A percentile compares a stretch with the other conserved stretches of the same genome.
Evolutionary conservation across 1,140 invertebrate species (phyloP).

Genomic region (Galleria mellonella): DNA sequence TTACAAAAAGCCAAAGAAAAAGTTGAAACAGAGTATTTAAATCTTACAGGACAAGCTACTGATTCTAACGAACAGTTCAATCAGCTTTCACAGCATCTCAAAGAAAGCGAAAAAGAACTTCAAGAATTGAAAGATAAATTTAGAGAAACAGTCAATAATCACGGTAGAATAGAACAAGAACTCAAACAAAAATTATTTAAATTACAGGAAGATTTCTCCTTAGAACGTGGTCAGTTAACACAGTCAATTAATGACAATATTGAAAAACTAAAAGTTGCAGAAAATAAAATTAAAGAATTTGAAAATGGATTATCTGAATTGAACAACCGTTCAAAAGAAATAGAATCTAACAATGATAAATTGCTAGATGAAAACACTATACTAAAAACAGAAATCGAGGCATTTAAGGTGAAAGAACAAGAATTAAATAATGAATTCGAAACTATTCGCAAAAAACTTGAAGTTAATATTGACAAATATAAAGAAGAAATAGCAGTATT

Average conservation of each 20-base stretch:
- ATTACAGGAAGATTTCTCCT: constrained; percentile 56
- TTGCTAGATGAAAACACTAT: constrained; percentile 58
- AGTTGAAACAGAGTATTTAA: constrained; percentile 63
- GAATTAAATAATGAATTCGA: constrained; percentile 54
- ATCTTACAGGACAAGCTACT: constrained; percentile 60
- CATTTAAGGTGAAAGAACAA: constrained; percentile 54
- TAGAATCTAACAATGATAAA: constrained; percentile 45
- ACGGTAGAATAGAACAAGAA: constrained; percentile 61
- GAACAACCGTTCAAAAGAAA: constrained; percentile 37
- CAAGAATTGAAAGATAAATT: constrained; percentile 62
- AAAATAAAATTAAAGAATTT: constrained; percentile 51
- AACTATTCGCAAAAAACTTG: constrained; percentile 45
- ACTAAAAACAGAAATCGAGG: constrained; percentile 60
- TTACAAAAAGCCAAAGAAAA: constrained; percentile 66
- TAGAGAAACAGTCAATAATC: constrained; percentile 57
- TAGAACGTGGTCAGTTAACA: constrained; percentile 46
- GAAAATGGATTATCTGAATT: constrained; percentile 33
- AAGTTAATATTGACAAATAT: constrained; percentile 57
- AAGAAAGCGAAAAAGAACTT: constrained; percentile 66
- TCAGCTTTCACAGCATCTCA: constrained; percentile 59
- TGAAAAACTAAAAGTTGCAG: constrained; percentile 41
- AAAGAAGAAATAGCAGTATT: constrained; percentile 57
- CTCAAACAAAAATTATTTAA: constrained; percentile 67
- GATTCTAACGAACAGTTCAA: constrained; percentile 71
- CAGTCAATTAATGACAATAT: constrained; percentile 41